Base-by-base conservation (phyloP, 2,797 vertebrate genomes). In the Melanotaenia maccullochi region DNA sequence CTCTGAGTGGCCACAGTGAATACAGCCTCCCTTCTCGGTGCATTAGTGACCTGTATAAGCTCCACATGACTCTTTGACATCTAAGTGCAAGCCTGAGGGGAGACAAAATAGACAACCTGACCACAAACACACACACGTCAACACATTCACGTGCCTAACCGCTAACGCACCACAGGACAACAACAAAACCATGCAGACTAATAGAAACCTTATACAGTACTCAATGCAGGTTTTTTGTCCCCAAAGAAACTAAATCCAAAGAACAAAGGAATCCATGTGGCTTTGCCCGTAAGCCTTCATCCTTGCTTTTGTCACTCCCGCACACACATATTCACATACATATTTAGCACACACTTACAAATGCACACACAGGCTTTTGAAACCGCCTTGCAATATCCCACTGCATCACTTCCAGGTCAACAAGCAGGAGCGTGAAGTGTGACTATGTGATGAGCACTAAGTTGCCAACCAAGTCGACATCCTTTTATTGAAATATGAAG, bases 31-130 rank as follows among this genome's bases (percentile, higher is more conserved):
- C 33, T 74, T 79, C 67, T 77, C 70, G 38, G 73, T 83, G 82
- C 90, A 92, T 92, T 92, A 93, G 91, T 85, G 91, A 89, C 91
- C 90, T 91, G 90, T 75, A 82, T 83, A 76, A 81, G 85, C 90
- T 83, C 85, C 86, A 77, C 86, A 86, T 51, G 82, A 91, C 80
- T 82, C 75, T 30, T 80, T 79, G 82, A 86, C 86, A 85, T 90
- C 86, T 85, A 85, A 92, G 87, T 90, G 90, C 76, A 71, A 76
- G 87, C 88, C 85, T 86, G 78, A 84, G 87, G 91, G 71, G 72
- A 78, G 64, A 77, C 74, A 72, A 89, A 90, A 93, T 90, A 90
- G 80, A 78, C 81, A 76, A 73, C 65, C 65, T 84, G 85, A 90
- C 82, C 36, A 56, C 59, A 59, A n/a, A 52, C 55, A 71, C 75